Evolutionary conservation across 2,113 vertebrate genomes (phyloP).

Genomic region (Dunckerocampus dactyliophorus): DNA sequence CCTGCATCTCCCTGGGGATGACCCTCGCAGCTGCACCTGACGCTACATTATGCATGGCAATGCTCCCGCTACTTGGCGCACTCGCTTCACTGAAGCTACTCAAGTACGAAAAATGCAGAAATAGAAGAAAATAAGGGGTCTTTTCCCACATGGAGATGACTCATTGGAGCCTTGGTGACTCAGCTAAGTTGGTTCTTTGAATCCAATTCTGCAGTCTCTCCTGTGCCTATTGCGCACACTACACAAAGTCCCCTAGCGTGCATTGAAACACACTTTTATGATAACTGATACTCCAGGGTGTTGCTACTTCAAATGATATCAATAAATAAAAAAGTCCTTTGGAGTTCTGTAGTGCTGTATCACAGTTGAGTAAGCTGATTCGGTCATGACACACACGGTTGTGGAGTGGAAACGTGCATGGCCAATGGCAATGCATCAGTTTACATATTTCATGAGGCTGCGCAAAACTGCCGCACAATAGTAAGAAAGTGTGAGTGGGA

Average conservation of each 20-base stretch:
- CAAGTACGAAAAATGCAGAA: background rate
- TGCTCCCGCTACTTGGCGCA: background rate
- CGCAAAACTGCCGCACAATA: conserved; percentile 15
- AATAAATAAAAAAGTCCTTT: background rate
- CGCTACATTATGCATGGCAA: background rate
- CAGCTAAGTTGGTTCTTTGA: conserved; percentile 13
- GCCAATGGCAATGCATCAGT: conserved; percentile 26
- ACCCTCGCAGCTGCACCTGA: background rate
- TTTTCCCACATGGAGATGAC: no score
- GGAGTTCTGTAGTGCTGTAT: conserved; percentile 6
- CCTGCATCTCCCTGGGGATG: background rate
- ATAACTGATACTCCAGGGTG: conserved; percentile 3
- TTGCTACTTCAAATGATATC: no score
- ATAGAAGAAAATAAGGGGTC: background rate
- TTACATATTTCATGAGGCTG: conserved; percentile 63
- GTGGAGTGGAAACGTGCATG: conserved; percentile 24
- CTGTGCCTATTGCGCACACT: background rate
- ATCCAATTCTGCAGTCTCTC: background rate
- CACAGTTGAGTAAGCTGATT: conserved; percentile 38
- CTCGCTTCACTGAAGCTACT: background rate
- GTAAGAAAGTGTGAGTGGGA: background rate
- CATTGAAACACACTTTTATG: conserved; percentile 3
- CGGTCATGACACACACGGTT: conserved; percentile 40
- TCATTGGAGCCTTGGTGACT: conserved; percentile 31
- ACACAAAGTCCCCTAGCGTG: background rate